These are phyloP conservation scores for Solenodon paradoxus DNA, from an alignment of 2,113 vertebrate genomes.

Conservation along the genomic window DNA sequence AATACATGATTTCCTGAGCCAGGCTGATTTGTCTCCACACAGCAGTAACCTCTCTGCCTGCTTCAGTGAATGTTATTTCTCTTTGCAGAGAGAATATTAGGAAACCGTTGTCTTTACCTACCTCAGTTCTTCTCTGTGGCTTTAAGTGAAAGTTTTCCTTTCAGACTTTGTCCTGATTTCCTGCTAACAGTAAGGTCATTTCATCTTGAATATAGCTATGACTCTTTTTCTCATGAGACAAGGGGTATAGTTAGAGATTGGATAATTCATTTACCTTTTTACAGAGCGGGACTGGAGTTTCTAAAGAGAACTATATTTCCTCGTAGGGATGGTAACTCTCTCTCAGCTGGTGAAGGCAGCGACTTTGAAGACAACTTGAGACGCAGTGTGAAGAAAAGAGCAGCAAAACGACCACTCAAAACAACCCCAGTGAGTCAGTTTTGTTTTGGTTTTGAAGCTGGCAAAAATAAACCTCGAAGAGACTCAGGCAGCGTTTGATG, in stretches of 20 bases:
- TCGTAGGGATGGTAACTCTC: constrained; percentile 71
- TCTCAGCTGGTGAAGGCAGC: constrained; percentile 77
- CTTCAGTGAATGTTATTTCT: not conserved
- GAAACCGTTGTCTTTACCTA: not conserved
- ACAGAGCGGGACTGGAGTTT: not conserved
- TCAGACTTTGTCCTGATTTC: not conserved
- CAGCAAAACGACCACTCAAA: constrained; percentile 57
- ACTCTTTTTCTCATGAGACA: constrained; percentile 9
- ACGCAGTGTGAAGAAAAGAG: constrained; percentile 64
- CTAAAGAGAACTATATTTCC: constrained; percentile 16
- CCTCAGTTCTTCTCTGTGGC: not conserved
- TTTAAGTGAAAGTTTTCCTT: constrained; percentile 14
- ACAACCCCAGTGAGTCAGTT: constrained; percentile 69
- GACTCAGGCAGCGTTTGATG: not conserved
- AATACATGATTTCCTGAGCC: not conserved
- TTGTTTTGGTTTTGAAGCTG: constrained; percentile 22
- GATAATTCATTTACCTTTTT: not conserved
- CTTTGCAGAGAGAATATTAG: not conserved
- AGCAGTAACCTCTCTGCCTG: not conserved
- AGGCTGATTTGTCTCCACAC: constrained; percentile 11
- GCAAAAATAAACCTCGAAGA: not conserved
- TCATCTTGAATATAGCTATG: constrained; percentile 12
- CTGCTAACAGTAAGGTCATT: not conserved
- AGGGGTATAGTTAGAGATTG: not conserved
- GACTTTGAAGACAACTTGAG: constrained; percentile 81